These are phyloP conservation scores for Penaeus chinensis DNA, from an alignment of 1,140 invertebrate species.

Conservation along the genomic window DNA sequence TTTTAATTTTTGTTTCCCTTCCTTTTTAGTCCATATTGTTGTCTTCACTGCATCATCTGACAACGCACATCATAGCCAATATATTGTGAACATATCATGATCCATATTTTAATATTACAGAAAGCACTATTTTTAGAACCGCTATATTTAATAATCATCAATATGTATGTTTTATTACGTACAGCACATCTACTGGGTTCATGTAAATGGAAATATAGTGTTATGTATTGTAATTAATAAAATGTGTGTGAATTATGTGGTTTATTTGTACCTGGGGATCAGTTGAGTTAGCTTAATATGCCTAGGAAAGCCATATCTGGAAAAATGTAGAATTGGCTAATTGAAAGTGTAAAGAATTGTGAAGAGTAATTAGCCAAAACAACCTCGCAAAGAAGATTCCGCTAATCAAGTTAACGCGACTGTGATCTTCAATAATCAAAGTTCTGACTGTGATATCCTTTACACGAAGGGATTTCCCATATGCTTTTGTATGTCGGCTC, in stretches of 20 bases:
- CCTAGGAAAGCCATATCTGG: too few species aligned
- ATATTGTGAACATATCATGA: background rate
- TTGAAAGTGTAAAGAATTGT: too few species aligned
- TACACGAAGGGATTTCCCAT: too few species aligned
- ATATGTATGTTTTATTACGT: conserved; percentile 43
- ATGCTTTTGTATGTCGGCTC: too few species aligned
- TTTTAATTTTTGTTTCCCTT: too few species aligned
- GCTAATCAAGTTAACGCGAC: too few species aligned
- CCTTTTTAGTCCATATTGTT: too few species aligned
- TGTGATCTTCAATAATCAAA: too few species aligned
- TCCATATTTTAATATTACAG: conserved; percentile 6
- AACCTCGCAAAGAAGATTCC: too few species aligned
- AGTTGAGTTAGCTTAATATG: background rate
- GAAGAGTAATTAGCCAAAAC: too few species aligned
- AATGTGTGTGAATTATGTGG: conserved; percentile 27
- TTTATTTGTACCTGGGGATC: background rate
- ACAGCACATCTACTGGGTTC: conserved; percentile 12
- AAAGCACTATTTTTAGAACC: conserved; percentile 23
- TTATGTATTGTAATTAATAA: conserved; percentile 48
- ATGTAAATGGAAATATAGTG: conserved; percentile 9
- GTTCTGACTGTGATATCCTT: too few species aligned
- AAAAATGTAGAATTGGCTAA: too few species aligned
- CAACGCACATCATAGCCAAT: background rate
- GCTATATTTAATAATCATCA: background rate
- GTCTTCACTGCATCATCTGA: background rate